A percentile compares a stretch with the other conserved stretches of the same genome.
phyloP scores from a whole-genome alignment of 35 echinoderm and acorn worm species.

The Strongylocentrotus purpuratus region DNA sequence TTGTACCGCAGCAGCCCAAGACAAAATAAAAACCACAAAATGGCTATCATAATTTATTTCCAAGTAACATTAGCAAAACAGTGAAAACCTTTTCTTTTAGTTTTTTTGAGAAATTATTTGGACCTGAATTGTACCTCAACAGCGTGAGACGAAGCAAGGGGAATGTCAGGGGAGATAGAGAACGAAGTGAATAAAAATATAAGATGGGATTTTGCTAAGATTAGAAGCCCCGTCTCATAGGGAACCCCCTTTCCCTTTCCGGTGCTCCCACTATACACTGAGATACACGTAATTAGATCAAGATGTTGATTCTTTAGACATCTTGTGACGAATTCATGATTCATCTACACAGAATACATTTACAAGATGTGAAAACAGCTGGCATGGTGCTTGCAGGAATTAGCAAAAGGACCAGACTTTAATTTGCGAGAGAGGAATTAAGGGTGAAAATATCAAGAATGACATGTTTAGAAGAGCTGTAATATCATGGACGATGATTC shows the following conservation, averaged over 20 bases:
- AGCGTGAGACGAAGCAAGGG: neutral
- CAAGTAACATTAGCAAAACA: no score
- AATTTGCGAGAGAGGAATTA: neutral
- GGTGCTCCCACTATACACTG: neutral
- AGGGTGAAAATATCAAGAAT: neutral
- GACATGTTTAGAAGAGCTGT: neutral
- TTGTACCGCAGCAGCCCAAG: no score
- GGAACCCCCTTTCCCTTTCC: neutral
- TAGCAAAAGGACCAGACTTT: neutral
- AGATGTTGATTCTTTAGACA: neutral
- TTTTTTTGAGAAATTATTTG: no score
- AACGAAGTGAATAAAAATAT: neutral
- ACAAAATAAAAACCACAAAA: no score
- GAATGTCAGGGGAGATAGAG: neutral
- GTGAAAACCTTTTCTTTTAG: no score
- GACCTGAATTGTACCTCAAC: neutral
- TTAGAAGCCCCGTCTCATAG: neutral
- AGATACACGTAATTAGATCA: neutral
- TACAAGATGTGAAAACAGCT: neutral
- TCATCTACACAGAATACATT: neutral
- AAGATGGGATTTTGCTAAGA: neutral
- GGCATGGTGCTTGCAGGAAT: neutral
- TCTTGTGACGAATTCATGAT: neutral
- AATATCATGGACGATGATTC: neutral
- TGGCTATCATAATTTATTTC: no score